These are phyloP conservation scores for Clarias gariepinus DNA, from an alignment of 2,113 vertebrate genomes.

Conservation along the genomic window DNA sequence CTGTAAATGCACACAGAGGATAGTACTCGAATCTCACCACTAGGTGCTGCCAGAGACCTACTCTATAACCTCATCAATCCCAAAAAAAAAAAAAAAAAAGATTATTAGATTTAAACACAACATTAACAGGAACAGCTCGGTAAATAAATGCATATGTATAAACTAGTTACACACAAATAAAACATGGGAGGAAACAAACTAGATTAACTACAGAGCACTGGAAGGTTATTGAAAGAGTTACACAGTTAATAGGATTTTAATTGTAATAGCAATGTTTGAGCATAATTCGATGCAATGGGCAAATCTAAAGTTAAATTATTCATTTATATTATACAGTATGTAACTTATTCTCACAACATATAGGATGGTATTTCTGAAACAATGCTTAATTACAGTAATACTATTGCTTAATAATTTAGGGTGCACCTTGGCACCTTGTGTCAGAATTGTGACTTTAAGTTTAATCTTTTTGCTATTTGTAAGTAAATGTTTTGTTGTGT, in stretches of 20 bases:
- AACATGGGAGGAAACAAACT: not conserved
- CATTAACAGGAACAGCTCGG: not conserved
- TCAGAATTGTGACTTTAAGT: not conserved
- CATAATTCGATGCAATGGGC: not conserved
- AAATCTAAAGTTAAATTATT: not conserved
- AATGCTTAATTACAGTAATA: not conserved
- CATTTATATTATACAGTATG: not conserved
- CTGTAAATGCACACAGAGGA: conserved; percentile 33
- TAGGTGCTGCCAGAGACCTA: conserved; percentile 94
- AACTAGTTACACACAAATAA: not conserved
- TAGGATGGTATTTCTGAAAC: not conserved
- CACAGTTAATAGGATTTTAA: not conserved
- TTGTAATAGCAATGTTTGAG: not conserved
- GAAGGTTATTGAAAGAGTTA: not conserved
- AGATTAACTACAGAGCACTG: not conserved
- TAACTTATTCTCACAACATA: not conserved
- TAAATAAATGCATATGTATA: too few species aligned
- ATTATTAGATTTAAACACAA: not conserved
- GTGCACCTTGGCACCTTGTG: too few species aligned
- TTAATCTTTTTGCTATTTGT: too few species aligned
- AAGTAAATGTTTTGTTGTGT: too few species aligned
- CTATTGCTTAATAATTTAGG: too few species aligned
- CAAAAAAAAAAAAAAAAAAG: not conserved
- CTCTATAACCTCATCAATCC: conserved; percentile 61
- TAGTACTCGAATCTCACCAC: conserved; percentile 81